Conservation (phyloP, 2,888 invertebrate genomes). For the Proisotoma minuta region DNA sequence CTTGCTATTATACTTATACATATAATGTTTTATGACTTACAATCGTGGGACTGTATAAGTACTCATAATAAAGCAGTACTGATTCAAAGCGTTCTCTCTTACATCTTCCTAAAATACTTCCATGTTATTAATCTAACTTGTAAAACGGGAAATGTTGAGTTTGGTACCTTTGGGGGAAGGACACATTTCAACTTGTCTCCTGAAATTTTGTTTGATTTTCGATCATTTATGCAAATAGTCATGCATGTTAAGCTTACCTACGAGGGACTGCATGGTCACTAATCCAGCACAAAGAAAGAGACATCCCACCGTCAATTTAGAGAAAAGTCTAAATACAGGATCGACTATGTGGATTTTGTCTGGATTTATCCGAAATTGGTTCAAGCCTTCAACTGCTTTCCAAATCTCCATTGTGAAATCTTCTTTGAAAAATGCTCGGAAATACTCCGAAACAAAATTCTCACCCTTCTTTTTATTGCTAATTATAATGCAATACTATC, state of each 20-base stretch:
- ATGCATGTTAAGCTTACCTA: constrained; percentile 45
- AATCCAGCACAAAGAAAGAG: constrained; percentile 48
- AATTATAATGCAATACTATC: no score
- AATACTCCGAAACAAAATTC: no score
- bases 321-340: constrained; percentile 49
- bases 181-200: constrained; percentile 46
- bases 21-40: constrained; percentile 25
- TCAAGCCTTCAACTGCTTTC: constrained; percentile 23
- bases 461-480: no score
- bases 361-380: constrained; percentile 30
- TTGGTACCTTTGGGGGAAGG: constrained; percentile 44
- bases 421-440: neutral
- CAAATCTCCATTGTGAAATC: neutral
- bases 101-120: no score
- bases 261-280: constrained; percentile 48
- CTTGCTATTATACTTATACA: neutral
- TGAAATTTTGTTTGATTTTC: constrained; percentile 13
- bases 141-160: no score
- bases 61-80: constrained; percentile 48
- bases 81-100: constrained; percentile 38
- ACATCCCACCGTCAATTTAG: constrained; percentile 47
- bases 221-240: neutral
- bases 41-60: constrained; percentile 48
- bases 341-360: constrained; percentile 48
- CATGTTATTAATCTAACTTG: no score